These are phyloP conservation scores for Petroica traversi DNA, from an alignment of 2,113 vertebrate species.

Conservation along the genomic window DNA sequence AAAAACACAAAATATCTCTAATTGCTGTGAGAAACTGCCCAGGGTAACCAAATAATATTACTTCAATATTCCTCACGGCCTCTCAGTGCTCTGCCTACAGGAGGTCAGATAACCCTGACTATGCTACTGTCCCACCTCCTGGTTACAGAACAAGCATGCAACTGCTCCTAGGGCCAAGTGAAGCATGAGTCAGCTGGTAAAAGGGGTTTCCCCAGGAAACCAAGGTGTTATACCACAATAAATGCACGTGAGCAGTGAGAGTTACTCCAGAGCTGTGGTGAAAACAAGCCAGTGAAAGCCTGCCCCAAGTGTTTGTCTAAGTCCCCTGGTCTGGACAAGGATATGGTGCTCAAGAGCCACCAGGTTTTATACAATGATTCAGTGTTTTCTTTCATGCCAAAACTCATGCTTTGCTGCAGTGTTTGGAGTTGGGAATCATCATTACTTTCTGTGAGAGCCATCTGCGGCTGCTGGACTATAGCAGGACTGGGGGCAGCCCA, in stretches of 20 bases:
- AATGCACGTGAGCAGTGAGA: not conserved
- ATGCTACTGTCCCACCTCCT: not conserved
- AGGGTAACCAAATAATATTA: not conserved
- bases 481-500: not conserved
- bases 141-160: not conserved
- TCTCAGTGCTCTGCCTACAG: not conserved
- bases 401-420: not conserved
- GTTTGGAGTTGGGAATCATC: not conserved
- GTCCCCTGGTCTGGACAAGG: not conserved
- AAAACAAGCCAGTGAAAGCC: not conserved
- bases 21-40: not conserved
- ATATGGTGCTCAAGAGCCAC: not conserved
- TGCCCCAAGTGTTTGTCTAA: not conserved
- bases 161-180: not conserved
- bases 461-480: not conserved
- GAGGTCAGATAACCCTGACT: not conserved
- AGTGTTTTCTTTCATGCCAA: not conserved
- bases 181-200: not conserved
- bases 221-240: not conserved
- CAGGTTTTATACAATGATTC: not conserved
- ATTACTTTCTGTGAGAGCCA: not conserved
- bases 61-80: not conserved
- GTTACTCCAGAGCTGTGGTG: not conserved
- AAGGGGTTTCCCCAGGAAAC: not conserved
- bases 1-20: not conserved